phyloP scores from a whole-genome alignment of 2,888 invertebrate genomes.

The Hybos culiciformis region DNA sequence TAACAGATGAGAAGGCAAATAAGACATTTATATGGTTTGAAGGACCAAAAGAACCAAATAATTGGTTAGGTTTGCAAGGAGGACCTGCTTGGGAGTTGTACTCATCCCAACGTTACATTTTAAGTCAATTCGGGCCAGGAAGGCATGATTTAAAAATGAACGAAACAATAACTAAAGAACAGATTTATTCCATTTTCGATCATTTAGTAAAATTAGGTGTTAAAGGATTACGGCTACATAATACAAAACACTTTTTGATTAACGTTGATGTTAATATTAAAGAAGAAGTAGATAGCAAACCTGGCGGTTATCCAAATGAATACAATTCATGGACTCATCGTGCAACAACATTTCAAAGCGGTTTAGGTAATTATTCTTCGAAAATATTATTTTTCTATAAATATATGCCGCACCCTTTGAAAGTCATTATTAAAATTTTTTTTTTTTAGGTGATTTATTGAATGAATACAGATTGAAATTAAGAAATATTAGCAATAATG shows the following conservation, averaged over 20 bases:
- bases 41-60: constrained; percentile 43
- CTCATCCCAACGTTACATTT: constrained; percentile 43
- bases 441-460: constrained; percentile 42
- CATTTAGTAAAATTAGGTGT: constrained; percentile 65
- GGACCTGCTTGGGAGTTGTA: constrained; percentile 28
- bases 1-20: constrained; percentile 53
- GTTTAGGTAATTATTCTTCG: constrained; percentile 34
- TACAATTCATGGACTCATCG: constrained; percentile 52
- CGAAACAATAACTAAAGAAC: constrained; percentile 48
- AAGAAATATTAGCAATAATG: constrained; percentile 39
- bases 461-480: constrained; percentile 49
- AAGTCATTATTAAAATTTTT: no score
- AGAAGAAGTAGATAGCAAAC: constrained; percentile 35
- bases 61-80: constrained; percentile 47
- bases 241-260: constrained; percentile 48
- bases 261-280: constrained; percentile 40
- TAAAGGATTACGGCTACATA: constrained; percentile 57
- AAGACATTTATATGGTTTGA: constrained; percentile 60
- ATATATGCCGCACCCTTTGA: no score
- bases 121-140: constrained; percentile 55
- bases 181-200: constrained; percentile 51
- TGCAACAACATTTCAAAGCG: constrained; percentile 48
- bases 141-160: constrained; percentile 74
- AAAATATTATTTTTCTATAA: no score
- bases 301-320: constrained; percentile 36